Base-by-base conservation (phyloP, 2,888 invertebrate genomes). In the Volucella inanis region DNA sequence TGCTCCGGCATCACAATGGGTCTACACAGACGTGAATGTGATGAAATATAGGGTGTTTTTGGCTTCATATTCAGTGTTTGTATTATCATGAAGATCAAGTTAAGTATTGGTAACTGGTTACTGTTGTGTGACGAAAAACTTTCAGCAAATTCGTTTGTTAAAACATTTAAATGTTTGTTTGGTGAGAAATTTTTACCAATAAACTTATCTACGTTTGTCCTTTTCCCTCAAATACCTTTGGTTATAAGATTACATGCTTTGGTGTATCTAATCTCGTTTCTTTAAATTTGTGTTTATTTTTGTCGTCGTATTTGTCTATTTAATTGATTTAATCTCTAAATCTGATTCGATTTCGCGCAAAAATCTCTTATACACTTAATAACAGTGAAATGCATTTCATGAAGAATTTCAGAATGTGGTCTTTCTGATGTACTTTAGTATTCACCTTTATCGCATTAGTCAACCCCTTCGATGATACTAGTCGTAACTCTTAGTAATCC, bases 261-360 rank as follows among this genome's bases (percentile, higher is more conserved):
- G 3, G 39, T 10, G 52, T 50, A 12, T 65, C 39, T 52, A 15
- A 18, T 22, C 52, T 65, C 41, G 9, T 11, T 52, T 55, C n/a
- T 12, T n/a, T 67, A 8, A 67, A 67, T 54, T 67, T 22, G 9
- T 50, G 12, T 52, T 38, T 22, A 39, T 52, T 52, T 65, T 9
- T 39, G 31, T 31, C 6, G 3, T 3, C 2, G 10, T 3, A 54
- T 43, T 43, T 67, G 11, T 54, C 14, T 67, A 31, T 47, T 67
- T 22, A 57, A 14, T 31, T 47, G 12, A 18, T 57, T 68, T 15
- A 38, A n/a, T n/a, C n/a, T n/a, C n/a, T n/a, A 22, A 43, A 50
- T 64, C 9, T 49, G 12, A 39, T 64, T 50, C 39, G 52, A 3
- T 41, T 59, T 59, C 12, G 41, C 14, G 8, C 14, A 4, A 41